These are phyloP conservation scores for Drosophila pruinosa DNA, from an alignment of 1,140 invertebrate genomes.

Conservation along the genomic window DNA sequence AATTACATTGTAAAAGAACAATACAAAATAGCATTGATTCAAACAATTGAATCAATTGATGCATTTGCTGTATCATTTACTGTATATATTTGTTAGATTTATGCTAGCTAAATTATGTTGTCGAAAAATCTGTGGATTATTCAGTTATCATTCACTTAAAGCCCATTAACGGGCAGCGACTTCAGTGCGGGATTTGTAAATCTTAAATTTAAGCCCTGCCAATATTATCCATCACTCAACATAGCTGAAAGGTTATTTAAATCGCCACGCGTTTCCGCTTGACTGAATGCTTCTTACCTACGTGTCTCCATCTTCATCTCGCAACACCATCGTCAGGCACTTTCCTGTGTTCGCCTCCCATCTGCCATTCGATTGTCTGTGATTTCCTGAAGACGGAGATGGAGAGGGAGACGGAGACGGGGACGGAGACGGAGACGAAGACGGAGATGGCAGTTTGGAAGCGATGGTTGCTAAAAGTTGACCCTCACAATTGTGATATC, in stretches of 20 bases:
- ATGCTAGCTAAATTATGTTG: too few species aligned
- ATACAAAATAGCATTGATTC: not conserved
- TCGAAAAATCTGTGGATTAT: too few species aligned
- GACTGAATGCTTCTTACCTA: constrained; percentile 25
- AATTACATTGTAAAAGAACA: not conserved
- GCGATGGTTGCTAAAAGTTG: constrained; percentile 15
- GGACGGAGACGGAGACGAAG: not conserved
- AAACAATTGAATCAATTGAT: not conserved
- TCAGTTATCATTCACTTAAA: constrained; percentile 1
- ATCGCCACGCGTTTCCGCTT: constrained; percentile 43
- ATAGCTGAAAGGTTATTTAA: constrained; percentile 44
- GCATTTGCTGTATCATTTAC: not conserved
- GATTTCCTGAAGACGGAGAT: constrained; percentile 17
- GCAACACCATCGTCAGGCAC: not conserved
- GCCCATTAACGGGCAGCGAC: not conserved
- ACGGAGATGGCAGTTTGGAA: not conserved
- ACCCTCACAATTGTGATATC: constrained; percentile 13
- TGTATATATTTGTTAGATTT: too few species aligned
- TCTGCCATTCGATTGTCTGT: constrained; percentile 12
- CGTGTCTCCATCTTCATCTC: not conserved
- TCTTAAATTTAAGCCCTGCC: constrained; percentile 37
- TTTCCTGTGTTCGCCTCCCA: not conserved
- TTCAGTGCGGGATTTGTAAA: constrained; percentile 23
- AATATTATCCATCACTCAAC: constrained; percentile 42
- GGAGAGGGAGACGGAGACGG: not conserved